phyloP scores from a whole-genome alignment of 1,140 invertebrate genomes.

The Diabrotica undecimpunctata region DNA sequence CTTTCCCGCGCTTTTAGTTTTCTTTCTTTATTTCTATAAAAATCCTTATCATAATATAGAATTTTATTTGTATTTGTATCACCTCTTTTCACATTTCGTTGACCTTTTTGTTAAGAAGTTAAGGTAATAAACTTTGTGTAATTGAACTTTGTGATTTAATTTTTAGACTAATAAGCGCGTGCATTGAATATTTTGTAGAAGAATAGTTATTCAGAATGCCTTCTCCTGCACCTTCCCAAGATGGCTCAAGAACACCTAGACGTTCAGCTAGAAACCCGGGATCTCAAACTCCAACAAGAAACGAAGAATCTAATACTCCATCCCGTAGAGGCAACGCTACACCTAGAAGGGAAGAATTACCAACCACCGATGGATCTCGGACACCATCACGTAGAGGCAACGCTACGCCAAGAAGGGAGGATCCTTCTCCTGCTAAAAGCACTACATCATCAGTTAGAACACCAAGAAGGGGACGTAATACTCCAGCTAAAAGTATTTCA shows the following conservation, averaged over 20 bases:
- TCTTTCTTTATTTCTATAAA: too few relatives aligned
- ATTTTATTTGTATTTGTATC: too few relatives aligned
- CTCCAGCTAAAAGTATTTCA: constrained; percentile 28
- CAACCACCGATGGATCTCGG: constrained; percentile 5
- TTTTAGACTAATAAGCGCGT: too few relatives aligned
- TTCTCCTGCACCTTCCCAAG: constrained; percentile 10
- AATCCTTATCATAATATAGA: too few relatives aligned
- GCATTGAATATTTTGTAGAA: too few relatives aligned
- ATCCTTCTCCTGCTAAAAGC: constrained; percentile 22
- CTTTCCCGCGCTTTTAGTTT: too few relatives aligned
- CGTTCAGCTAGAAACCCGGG: constrained; percentile 1
- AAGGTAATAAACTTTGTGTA: too few relatives aligned
- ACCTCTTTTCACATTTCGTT: too few relatives aligned
- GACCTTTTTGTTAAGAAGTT: too few relatives aligned
- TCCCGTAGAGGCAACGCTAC: constrained; percentile 5
- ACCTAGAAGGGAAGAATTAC: constrained; percentile 11
- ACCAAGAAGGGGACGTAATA: constrained; percentile 25
- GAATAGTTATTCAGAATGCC: constrained; percentile 4
- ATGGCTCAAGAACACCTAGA: constrained; percentile 6
- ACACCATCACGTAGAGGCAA: constrained; percentile 27
- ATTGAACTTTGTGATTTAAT: too few relatives aligned
- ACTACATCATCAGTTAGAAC: constrained; percentile 27
- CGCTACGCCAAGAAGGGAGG: constrained; percentile 21
- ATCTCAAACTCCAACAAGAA: constrained; percentile 19
- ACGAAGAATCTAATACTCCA: constrained; percentile 12